Percentiles rank a stretch among this genome's conserved stretches.
phyloP scores from a whole-genome alignment of 2,113 vertebrate species.

The Phyllopteryx taeniolatus region DNA sequence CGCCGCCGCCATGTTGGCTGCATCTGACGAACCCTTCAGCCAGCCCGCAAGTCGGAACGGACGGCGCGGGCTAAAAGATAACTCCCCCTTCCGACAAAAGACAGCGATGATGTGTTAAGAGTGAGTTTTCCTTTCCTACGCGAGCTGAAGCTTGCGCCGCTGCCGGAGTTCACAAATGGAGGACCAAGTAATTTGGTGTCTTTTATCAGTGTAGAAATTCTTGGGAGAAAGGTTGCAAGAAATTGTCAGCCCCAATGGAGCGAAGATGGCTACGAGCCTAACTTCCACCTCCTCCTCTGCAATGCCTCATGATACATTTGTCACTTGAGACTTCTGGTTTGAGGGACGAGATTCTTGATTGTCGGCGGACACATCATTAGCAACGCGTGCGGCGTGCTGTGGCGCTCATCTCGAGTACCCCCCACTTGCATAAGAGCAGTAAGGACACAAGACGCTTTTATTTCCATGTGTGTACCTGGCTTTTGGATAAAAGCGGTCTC shows the following conservation, averaged over 20 bases:
- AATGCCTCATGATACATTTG: background rate
- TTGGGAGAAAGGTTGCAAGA: background rate
- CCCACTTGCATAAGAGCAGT: no score
- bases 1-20: constrained; percentile 40
- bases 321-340: background rate
- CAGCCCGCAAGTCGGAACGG: background rate
- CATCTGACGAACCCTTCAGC: constrained; percentile 21
- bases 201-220: background rate
- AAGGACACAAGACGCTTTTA: background rate
- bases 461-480: background rate
- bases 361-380: no score
- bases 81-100: background rate
- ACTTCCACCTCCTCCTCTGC: no score
- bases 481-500: background rate
- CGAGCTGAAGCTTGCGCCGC: no score
- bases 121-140: no score
- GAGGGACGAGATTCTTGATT: background rate
- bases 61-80: background rate
- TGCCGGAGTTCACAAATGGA: background rate
- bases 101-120: background rate
- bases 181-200: no score
- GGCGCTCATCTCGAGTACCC: background rate
- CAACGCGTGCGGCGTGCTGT: no score
- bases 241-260: background rate
- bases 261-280: background rate